Conservation (phyloP, 1,140 invertebrate genomes). For the Cylas formicarius region DNA sequence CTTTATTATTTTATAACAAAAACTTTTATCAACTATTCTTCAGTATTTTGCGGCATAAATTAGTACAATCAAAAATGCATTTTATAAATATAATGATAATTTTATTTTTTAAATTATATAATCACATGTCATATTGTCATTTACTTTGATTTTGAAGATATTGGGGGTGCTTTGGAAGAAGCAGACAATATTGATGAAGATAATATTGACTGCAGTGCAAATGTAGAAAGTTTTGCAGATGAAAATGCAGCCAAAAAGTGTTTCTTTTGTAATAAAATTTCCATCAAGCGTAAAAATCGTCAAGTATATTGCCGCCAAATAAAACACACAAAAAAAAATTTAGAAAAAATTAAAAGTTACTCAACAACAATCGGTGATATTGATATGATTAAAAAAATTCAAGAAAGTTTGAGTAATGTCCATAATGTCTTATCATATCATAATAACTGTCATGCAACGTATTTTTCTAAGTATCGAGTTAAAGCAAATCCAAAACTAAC, state of each 20-base stretch:
- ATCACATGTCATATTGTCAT: conserved; percentile 8
- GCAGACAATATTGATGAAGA: conserved; percentile 2
- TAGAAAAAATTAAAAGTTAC: no score
- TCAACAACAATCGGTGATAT: conserved; percentile 8
- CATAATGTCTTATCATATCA: conserved; percentile 8
- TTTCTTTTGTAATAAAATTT: conserved; percentile 9
- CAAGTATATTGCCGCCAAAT: no score
- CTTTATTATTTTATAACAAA: conserved; percentile 2
- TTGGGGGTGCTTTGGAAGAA: not conserved
- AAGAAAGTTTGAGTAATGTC: conserved; percentile 6
- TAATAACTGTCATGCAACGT: conserved; percentile 4
- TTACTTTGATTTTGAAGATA: conserved; percentile 2
- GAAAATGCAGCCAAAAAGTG: conserved; percentile 1
- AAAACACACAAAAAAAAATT: no score
- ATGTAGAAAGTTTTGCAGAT: conserved; percentile 9
- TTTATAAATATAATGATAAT: not conserved
- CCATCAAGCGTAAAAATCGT: conserved; percentile 8
- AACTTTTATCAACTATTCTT: conserved; percentile 1
- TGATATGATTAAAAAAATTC: conserved; percentile 8
- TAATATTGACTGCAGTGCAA: not conserved
- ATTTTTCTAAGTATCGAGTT: no score
- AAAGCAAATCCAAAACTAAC: no score
- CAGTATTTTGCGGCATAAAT: conserved; percentile 1
- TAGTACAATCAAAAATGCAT: not conserved
- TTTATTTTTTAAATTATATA: conserved; percentile 6